These are phyloP conservation scores for Rapana venosa DNA, from an alignment of 2,888 invertebrate species.

Conservation along the genomic window DNA sequence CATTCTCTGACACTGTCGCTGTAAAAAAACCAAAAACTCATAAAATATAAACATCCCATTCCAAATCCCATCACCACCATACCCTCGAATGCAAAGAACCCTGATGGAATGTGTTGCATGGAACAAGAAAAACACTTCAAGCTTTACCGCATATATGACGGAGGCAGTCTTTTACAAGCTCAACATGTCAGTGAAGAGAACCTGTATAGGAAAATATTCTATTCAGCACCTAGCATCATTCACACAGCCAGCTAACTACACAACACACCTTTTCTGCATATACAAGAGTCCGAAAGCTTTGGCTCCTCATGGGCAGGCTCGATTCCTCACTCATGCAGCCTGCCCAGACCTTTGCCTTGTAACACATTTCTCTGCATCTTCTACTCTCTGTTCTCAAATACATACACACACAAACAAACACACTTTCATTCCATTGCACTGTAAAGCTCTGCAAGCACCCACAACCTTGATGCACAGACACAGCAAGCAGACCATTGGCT, in stretches of 20 bases:
- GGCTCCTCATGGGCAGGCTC: background rate
- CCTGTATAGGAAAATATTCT: background rate
- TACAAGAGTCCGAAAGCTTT: background rate
- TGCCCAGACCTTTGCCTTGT: background rate
- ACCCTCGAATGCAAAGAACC: background rate
- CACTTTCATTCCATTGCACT: background rate
- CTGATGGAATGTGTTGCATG: background rate
- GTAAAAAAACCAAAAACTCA: too few species aligned
- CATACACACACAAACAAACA: background rate
- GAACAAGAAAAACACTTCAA: background rate
- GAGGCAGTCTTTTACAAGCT: too few species aligned
- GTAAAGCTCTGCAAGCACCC: background rate
- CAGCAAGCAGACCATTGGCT: background rate
- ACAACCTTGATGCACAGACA: background rate
- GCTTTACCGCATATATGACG: too few species aligned
- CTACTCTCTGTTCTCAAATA: too few species aligned
- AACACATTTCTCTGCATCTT: too few species aligned
- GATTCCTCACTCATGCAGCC: background rate
- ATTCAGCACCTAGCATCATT: background rate
- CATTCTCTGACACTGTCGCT: too few species aligned
- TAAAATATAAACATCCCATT: background rate
- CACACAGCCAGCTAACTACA: background rate
- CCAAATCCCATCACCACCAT: constrained; percentile 8
- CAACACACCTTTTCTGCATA: background rate
- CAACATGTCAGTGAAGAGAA: too few species aligned